phyloP scores from a whole-genome alignment of 2,113 vertebrate species.

The Rhodinocichla rosea region DNA sequence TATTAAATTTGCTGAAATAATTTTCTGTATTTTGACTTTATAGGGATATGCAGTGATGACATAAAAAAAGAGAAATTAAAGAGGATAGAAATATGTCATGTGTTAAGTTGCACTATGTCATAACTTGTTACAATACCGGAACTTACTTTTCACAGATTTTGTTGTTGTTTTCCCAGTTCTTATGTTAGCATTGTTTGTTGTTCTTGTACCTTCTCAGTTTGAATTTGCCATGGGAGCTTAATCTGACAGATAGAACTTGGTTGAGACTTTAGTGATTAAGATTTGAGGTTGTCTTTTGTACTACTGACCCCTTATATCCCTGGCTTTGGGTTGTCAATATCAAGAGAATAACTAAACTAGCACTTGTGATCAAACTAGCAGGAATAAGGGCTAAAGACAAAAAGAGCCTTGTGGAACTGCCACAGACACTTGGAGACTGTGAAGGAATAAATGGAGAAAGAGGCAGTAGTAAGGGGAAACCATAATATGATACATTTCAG shows the following conservation, averaged over 20 bases:
- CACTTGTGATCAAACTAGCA: background rate
- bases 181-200: background rate
- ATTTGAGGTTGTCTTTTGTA: background rate
- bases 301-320: background rate
- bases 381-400: background rate
- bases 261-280: background rate
- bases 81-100: background rate
- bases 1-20: background rate
- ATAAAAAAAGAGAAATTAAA: background rate
- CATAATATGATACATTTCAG: rapidly evolving
- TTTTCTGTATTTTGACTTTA: background rate
- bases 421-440: background rate
- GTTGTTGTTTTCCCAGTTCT: background rate
- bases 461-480: background rate
- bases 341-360: background rate
- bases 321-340: background rate
- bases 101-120: background rate
- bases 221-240: background rate
- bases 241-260: background rate
- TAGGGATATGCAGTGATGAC: background rate
- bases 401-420: background rate
- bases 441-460: background rate
- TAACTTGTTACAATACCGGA: background rate
- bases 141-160: background rate
- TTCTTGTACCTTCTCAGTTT: background rate